phyloP scores from a whole-genome alignment of 2,888 invertebrate species.

The Dendrolimus pini region DNA sequence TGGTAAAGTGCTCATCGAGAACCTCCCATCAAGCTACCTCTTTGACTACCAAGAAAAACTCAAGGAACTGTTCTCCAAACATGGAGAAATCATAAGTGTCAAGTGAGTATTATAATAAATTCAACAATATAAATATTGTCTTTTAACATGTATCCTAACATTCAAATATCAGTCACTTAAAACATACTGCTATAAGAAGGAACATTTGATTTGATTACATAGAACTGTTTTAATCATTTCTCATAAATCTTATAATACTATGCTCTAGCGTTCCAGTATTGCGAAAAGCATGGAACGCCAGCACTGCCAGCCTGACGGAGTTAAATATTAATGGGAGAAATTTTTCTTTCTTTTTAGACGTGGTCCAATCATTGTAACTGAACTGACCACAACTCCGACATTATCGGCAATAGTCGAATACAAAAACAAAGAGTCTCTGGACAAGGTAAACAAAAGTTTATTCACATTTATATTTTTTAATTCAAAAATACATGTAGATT shows the following conservation, averaged over 20 bases:
- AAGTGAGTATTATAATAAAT: constrained; percentile 45
- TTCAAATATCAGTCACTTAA: constrained; percentile 70
- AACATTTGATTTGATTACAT: constrained; percentile 6
- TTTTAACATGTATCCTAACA: constrained; percentile 49
- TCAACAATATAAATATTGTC: constrained; percentile 8
- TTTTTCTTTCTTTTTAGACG: constrained; percentile 76
- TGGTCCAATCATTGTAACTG: constrained; percentile 76
- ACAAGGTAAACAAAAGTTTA: constrained; percentile 73
- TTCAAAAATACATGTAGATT: constrained; percentile 27
- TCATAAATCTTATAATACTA: constrained; percentile 11
- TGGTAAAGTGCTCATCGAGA: constrained; percentile 69
- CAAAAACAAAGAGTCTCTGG: constrained; percentile 76
- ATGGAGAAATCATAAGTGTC: constrained; percentile 57
- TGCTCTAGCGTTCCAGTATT: constrained; percentile 38
- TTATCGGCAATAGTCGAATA: constrained; percentile 76
- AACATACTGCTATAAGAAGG: constrained; percentile 16
- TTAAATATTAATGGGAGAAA: constrained; percentile 57
- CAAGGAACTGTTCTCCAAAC: constrained; percentile 66
- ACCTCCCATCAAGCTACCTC: constrained; percentile 62
- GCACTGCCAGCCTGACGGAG: constrained; percentile 42
- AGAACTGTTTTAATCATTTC: constrained; percentile 8
- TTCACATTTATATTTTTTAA: constrained; percentile 45
- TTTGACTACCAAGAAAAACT: constrained; percentile 72
- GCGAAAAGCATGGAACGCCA: constrained; percentile 41
- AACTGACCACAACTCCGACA: constrained; percentile 76